These are phyloP conservation scores for Brachirus orientalis DNA, from an alignment of 2,113 vertebrate genomes.

Conservation along the genomic window DNA sequence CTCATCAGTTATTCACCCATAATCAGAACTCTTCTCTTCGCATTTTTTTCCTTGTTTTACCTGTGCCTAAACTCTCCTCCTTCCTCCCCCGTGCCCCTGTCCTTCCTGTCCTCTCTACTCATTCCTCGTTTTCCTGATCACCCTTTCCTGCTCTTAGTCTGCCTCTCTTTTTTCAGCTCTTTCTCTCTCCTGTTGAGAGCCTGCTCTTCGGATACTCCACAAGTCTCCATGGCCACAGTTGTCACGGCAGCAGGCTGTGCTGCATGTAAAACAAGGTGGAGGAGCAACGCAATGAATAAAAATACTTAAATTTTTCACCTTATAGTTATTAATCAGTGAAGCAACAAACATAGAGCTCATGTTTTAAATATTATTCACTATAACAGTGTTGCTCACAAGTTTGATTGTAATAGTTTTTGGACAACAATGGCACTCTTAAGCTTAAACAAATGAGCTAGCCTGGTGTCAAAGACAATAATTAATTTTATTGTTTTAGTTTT, in stretches of 20 bases:
- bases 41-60: no score
- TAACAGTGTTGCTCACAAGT: not conserved
- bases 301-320: constrained; percentile 29
- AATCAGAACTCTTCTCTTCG: no score
- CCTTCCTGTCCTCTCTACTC: constrained; percentile 8
- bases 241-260: constrained; percentile 70
- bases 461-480: no score
- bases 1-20: no score
- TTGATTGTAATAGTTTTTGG: not conserved
- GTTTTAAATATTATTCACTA: not conserved
- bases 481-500: no score
- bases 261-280: constrained; percentile 63
- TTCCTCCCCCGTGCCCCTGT: not conserved
- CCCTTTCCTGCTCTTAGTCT: constrained; percentile 23
- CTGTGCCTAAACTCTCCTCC: no score
- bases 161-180: constrained; percentile 6
- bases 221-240: constrained; percentile 79
- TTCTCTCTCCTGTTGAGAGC: constrained; percentile 42
- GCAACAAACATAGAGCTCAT: not conserved
- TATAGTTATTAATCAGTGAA: not conserved
- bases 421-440: no score
- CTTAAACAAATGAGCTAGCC: no score
- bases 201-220: constrained; percentile 45
- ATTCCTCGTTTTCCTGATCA: constrained; percentile 19
- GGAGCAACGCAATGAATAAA: constrained; percentile 52